phyloP scores from a whole-genome alignment of 2,113 vertebrate species.

The Gymnobelideus leadbeateri region DNA sequence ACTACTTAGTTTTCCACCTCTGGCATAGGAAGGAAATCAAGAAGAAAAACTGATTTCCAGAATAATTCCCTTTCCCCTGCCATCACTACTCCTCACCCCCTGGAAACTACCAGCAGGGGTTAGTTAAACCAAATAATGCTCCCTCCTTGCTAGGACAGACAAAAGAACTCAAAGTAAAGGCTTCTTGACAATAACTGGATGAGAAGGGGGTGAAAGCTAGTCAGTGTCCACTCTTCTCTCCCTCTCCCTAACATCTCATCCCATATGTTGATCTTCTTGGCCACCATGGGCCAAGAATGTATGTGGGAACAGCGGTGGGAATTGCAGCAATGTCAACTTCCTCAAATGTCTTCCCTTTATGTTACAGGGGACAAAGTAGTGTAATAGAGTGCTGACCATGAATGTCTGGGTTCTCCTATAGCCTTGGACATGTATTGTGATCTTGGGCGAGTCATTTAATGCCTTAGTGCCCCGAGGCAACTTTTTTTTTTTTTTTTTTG shows the following conservation, averaged over 20 bases:
- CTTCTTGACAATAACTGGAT: background rate
- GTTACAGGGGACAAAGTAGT: background rate
- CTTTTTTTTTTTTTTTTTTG: too few relatives aligned
- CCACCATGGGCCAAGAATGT: background rate
- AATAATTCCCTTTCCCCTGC: conserved; percentile 7
- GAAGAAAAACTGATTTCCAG: conserved; percentile 33
- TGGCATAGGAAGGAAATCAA: conserved; percentile 29
- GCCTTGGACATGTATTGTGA: background rate
- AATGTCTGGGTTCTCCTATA: background rate
- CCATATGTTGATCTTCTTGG: background rate
- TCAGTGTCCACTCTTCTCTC: too few relatives aligned
- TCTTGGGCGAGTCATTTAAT: background rate
- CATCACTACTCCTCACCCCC: background rate
- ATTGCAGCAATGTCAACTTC: background rate
- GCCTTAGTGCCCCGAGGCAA: background rate
- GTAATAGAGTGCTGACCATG: background rate
- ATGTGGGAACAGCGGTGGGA: background rate
- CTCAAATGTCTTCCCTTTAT: background rate
- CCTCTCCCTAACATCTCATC: background rate
- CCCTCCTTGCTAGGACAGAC: conserved; percentile 25
- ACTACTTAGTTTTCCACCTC: background rate
- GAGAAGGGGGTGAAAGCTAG: background rate
- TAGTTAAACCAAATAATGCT: conserved; percentile 39
- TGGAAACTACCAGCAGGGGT: background rate
- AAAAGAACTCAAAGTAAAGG: conserved; percentile 25